These are phyloP conservation scores for Hyla sarda DNA, from an alignment of 2,113 vertebrate genomes.

Conservation along the genomic window DNA sequence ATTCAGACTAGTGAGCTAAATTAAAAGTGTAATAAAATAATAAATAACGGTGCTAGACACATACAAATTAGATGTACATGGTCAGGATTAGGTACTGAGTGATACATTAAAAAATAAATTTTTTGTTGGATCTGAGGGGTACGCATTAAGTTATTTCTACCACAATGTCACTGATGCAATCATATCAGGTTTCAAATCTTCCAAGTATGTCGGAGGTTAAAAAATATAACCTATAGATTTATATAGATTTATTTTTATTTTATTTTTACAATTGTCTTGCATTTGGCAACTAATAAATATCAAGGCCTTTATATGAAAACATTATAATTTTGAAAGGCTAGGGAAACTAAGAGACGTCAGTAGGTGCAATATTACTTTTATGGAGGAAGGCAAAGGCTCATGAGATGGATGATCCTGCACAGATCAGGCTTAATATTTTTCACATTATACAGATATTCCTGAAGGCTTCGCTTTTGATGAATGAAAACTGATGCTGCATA, in stretches of 20 bases:
- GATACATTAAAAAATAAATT: too few species aligned
- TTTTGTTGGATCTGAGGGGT: too few species aligned
- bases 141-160: not conserved
- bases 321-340: not conserved
- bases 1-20: too few species aligned
- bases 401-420: slow-evolving; percentile 25
- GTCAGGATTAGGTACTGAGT: too few species aligned
- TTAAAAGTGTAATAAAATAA: too few species aligned
- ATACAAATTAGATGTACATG: too few species aligned
- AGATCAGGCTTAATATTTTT: slow-evolving; percentile 34
- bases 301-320: not conserved
- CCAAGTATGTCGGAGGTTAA: not conserved
- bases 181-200: not conserved
- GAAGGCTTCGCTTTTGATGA: slow-evolving; percentile 45
- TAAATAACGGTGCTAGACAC: too few species aligned
- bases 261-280: not conserved
- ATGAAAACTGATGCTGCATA: slow-evolving; percentile 50
- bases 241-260: not conserved
- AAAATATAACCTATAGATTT: not conserved
- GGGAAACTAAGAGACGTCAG: not conserved
- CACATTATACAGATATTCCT: slow-evolving; percentile 43
- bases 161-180: not conserved
- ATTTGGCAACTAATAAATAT: not conserved
- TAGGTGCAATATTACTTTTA: slow-evolving; percentile 13
- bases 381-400: not conserved